Conservation (phyloP, 2,113 vertebrate genomes). For the Phyllopteryx taeniolatus region DNA sequence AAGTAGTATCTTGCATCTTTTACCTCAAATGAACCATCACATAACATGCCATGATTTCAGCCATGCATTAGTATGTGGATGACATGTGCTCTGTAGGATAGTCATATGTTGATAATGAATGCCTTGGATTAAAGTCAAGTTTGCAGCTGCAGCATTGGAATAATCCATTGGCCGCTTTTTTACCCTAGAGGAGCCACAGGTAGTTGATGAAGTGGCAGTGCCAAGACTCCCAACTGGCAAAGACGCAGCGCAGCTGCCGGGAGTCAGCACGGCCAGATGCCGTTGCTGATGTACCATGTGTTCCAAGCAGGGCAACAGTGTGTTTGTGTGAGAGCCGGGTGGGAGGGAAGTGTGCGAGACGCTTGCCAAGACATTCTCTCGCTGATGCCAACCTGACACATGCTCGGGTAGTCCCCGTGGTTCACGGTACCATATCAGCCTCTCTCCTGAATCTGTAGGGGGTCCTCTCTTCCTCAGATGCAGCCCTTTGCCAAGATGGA, state of each 20-base stretch:
- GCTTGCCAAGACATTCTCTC: conserved; percentile 79
- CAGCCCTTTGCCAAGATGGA: conserved; percentile 54
- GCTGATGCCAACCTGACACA: conserved; percentile 81
- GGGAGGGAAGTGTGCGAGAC: conserved; percentile 62
- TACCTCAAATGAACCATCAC: conserved; percentile 33
- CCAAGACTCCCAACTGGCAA: conserved; percentile 82
- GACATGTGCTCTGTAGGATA: conserved; percentile 54
- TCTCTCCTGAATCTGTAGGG: conserved; percentile 63
- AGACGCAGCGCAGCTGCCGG: conserved; percentile 82
- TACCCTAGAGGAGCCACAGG: conserved; percentile 80
- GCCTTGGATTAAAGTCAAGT: conserved; percentile 79
- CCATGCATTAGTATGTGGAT: conserved; percentile 51
- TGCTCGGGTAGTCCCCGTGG: conserved; percentile 75
- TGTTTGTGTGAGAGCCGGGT: conserved; percentile 68
- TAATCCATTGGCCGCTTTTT: conserved; percentile 74
- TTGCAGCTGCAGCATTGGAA: conserved; percentile 78
- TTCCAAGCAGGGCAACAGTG: conserved; percentile 78
- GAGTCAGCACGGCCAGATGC: conserved; percentile 81
- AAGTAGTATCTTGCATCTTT: conserved; percentile 20
- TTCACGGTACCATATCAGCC: conserved; percentile 68
- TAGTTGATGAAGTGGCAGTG: conserved; percentile 85
- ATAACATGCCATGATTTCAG: conserved; percentile 20
- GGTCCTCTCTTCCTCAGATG: conserved; percentile 58
- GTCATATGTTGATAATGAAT: conserved; percentile 67
- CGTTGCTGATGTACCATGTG: conserved; percentile 80